Conservation (phyloP, 2,888 invertebrate genomes). For the Drosophila leonis region DNA sequence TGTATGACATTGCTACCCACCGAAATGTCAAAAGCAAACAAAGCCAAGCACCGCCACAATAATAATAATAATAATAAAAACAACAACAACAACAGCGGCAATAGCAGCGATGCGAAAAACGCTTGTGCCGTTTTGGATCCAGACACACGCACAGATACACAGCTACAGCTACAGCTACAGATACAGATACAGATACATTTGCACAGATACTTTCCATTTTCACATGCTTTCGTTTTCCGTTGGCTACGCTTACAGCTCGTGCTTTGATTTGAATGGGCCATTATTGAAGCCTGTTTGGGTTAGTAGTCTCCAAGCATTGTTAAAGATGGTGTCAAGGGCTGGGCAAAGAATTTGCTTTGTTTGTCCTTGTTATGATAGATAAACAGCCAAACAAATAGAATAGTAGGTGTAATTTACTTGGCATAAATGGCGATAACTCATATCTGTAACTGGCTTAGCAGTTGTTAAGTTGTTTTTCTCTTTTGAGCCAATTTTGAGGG, state of each 20-base stretch:
- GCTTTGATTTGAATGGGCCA: conserved; percentile 34
- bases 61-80: conserved; percentile 44
- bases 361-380: conserved; percentile 7
- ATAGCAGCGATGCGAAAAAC: conserved; percentile 46
- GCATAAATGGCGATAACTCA: background rate
- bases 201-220: conserved; percentile 67
- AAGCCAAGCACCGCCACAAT: conserved; percentile 57
- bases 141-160: conserved; percentile 38
- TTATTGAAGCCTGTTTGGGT: conserved; percentile 14
- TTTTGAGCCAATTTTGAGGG: background rate
- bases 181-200: conserved; percentile 45
- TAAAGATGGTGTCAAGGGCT: background rate
- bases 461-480: background rate
- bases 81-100: conserved; percentile 32
- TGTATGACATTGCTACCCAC: conserved; percentile 82
- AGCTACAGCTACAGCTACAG: conserved; percentile 42
- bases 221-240: conserved; percentile 62
- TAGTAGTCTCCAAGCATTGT: background rate
- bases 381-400: conserved; percentile 1
- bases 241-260: conserved; percentile 29
- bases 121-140: conserved; percentile 54
- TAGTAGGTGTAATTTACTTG: background rate
- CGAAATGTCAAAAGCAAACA: conserved; percentile 82
- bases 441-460: background rate
- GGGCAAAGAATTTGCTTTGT: conserved; percentile 18